These are phyloP conservation scores for Eulemur macaco DNA, from an alignment of 2,113 vertebrate species.

Conservation along the genomic window DNA sequence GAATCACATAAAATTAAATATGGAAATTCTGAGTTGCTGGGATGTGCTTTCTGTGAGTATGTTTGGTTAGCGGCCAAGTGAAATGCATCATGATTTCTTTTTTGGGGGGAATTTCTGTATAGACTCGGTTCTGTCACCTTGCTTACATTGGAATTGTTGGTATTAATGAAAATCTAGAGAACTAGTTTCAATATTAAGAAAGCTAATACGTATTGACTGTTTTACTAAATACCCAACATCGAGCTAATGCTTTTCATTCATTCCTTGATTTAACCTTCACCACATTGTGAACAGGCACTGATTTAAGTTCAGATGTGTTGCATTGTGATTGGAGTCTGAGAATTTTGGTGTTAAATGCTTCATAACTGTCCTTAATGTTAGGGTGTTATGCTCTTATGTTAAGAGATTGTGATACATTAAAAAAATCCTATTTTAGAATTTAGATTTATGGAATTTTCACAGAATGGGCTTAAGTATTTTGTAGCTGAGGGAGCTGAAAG, in stretches of 20 bases:
- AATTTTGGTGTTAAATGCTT: not conserved
- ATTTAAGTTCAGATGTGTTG: not conserved
- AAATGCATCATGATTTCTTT: not conserved
- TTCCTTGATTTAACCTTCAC: not conserved
- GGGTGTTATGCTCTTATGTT: not conserved
- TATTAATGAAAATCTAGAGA: conserved; percentile 13
- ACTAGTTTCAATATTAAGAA: not conserved
- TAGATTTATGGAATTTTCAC: not conserved
- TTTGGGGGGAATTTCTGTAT: conserved; percentile 11
- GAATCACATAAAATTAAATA: conserved; percentile 5
- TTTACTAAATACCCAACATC: not conserved
- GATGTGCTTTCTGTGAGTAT: conserved; percentile 23
- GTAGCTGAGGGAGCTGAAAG: not conserved
- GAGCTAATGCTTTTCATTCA: not conserved
- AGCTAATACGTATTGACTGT: not conserved
- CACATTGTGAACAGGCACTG: not conserved
- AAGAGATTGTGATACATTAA: not conserved
- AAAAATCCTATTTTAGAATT: not conserved
- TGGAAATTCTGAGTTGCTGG: not conserved
- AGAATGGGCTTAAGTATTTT: not conserved
- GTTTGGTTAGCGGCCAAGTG: not conserved
- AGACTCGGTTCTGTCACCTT: not conserved
- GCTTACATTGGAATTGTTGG: not conserved
- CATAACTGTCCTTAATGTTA: not conserved
- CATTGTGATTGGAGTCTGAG: not conserved